Evolutionary conservation across 2,113 vertebrate genomes (phyloP), one percentile per base, ranked within the genome.

Genomic region (Lichenostomus cassidix): DNA sequence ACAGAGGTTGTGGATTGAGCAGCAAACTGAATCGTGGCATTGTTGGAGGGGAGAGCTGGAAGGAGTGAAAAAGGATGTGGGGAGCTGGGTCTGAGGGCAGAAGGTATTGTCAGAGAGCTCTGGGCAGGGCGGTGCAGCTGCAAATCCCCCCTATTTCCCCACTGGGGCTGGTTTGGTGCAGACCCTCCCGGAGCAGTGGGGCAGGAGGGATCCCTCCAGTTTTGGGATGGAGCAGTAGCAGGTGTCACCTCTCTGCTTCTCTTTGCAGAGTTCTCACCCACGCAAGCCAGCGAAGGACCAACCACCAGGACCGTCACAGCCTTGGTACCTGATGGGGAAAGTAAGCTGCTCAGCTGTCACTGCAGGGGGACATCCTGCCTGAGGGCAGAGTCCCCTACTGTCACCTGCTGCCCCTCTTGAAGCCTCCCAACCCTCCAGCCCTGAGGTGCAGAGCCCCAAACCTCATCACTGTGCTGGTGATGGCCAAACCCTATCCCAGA

Each of bases 221-320:
- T 55, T 49, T 0, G 1, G 39, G 49, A 31, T 16, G 9, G 55
- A 77, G 62, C 47, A 64, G 46, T 21, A 5, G 41, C 4, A 58
- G 62, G 15, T 14, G 12, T 10, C 35, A 15, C 14, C 31, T 27
- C 83, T 83, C 65, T 12, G 21, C 35, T 90, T 89, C 46, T 53
- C 52, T 94, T 92, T 49, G 6, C 96, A 99, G 99, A 98, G 76
- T 94, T 98, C 47, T 92, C 97, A 2, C 96, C 96, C 76, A 98
- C 96, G 0, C 87, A 89, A 25, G 78, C 68, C 87, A 95, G 97
- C 16, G 95, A 97, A 93, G 77, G 96, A 94, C 95, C 96, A 5
- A 97, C 90, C 5, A 97, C 95, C 55, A 98, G 85, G 68, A 96
- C 82, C 5, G 82, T 93, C 55, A 95, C 97, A 19, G 90, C 94